A percentile compares a stretch with the other conserved stretches of the same genome.
Conservation (phyloP, 35 echinoderm and acorn worm genomes). For the Ophiothrix spiculata region DNA sequence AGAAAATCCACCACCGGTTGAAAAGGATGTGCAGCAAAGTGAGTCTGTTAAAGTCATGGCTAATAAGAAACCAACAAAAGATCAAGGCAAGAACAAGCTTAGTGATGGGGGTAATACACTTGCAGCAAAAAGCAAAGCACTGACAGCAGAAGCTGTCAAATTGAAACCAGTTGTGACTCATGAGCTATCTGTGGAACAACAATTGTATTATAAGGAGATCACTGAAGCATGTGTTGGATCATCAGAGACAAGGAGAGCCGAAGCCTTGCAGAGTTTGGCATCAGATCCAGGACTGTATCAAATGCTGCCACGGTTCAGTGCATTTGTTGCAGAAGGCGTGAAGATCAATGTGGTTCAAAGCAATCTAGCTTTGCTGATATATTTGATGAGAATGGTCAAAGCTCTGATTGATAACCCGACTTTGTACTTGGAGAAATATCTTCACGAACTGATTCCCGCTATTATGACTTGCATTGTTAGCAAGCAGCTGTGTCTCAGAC, state of each 20-base stretch:
- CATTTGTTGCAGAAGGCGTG: conserved; percentile 90
- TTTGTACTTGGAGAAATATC: conserved; percentile 97
- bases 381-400: conserved; percentile 98
- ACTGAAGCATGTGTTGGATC: conserved; percentile 98
- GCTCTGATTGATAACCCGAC: conserved; percentile 92
- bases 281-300: conserved; percentile 92
- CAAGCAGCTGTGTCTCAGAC: conserved; percentile 86
- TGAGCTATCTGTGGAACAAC: conserved; percentile 95
- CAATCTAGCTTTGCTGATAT: conserved; percentile 90
- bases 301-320: conserved; percentile 91
- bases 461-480: conserved; percentile 96
- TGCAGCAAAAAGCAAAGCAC: conserved; percentile 56
- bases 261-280: conserved; percentile 91
- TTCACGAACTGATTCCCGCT: conserved; percentile 91
- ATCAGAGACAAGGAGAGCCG: conserved; percentile 90
- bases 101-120: conserved; percentile 48
- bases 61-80: conserved; percentile 58
- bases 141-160: conserved; percentile 61
- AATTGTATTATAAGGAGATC: conserved; percentile 96
- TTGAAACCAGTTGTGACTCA: conserved; percentile 58
- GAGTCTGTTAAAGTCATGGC: conserved; percentile 51
- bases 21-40: conserved; percentile 64
- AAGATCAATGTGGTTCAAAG: conserved; percentile 96
- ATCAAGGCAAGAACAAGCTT: conserved; percentile 44
- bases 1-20: conserved; percentile 96